phyloP scores from a whole-genome alignment of 2,113 vertebrate genomes.

The Collichthys lucidus region DNA sequence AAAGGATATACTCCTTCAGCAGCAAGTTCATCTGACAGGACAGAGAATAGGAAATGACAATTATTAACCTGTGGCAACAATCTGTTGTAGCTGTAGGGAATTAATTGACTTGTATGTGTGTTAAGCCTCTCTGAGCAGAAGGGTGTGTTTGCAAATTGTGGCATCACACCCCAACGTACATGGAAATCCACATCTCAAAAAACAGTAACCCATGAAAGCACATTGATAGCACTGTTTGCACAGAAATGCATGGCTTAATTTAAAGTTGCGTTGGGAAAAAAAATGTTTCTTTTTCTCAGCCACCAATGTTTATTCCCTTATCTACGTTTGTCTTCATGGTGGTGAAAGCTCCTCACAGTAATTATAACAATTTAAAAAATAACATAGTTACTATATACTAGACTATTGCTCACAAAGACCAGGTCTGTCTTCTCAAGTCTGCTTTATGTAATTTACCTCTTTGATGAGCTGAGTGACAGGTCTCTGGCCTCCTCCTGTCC shows the following conservation, averaged over 20 bases:
- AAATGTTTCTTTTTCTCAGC: neutral
- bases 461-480: conserved; percentile 94
- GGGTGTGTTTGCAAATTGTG: neutral
- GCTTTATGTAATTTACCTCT: conserved; percentile 86
- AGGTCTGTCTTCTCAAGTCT: neutral
- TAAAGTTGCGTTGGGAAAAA: neutral
- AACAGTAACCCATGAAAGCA: neutral
- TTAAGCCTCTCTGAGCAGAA: neutral
- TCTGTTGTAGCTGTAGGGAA: neutral
- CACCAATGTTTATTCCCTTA: too few species aligned
- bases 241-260: neutral
- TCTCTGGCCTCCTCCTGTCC: conserved; percentile 94
- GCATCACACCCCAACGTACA: too few species aligned
- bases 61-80: neutral
- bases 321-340: too few species aligned
- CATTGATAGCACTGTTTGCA: neutral
- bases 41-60: neutral
- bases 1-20: conserved; percentile 95
- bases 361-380: too few species aligned
- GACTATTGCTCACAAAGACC: neutral
- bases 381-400: neutral
- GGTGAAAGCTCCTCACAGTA: too few species aligned
- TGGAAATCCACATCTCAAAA: neutral
- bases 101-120: neutral
- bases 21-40: conserved; percentile 92